Evolutionary conservation across 2,888 invertebrate genomes (phyloP).

Genomic region (Noctuana brunneofusca): DNA sequence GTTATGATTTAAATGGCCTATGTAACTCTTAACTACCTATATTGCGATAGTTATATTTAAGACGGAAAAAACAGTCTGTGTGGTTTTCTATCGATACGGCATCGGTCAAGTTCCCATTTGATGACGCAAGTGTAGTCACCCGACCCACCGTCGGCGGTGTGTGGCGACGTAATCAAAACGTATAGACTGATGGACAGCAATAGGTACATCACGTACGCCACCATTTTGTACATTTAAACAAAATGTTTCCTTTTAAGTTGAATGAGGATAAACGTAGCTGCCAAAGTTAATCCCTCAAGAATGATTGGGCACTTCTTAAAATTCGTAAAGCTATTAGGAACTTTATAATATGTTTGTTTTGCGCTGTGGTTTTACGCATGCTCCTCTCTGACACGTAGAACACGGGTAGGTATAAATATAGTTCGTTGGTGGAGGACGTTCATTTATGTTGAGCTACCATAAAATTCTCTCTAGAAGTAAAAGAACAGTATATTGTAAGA

Average conservation of each 20-base stretch:
- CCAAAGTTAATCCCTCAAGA: no score
- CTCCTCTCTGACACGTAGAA: not conserved
- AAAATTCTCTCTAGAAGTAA: constrained; percentile 17
- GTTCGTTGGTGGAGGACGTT: constrained; percentile 16
- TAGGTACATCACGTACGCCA: constrained; percentile 61
- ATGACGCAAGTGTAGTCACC: constrained; percentile 51
- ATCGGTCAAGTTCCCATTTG: constrained; percentile 50
- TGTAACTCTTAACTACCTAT: no score
- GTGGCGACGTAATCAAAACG: constrained; percentile 60
- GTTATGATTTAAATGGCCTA: no score
- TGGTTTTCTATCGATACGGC: constrained; percentile 32
- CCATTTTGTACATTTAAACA: not conserved
- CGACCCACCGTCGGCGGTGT: constrained; percentile 45
- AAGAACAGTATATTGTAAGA: constrained; percentile 34
- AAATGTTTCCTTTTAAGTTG: not conserved
- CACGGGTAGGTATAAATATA: constrained; percentile 8
- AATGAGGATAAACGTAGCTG: not conserved
- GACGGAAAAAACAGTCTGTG: not conserved
- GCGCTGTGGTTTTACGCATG: not conserved
- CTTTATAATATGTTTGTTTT: no score
- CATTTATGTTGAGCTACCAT: constrained; percentile 30
- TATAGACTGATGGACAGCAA: constrained; percentile 51
- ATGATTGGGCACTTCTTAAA: not conserved
- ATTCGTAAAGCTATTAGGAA: not conserved
- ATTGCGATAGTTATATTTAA: not conserved